Conservation (phyloP, 2,888 invertebrate genomes). For the Tinea semifulvella region DNA sequence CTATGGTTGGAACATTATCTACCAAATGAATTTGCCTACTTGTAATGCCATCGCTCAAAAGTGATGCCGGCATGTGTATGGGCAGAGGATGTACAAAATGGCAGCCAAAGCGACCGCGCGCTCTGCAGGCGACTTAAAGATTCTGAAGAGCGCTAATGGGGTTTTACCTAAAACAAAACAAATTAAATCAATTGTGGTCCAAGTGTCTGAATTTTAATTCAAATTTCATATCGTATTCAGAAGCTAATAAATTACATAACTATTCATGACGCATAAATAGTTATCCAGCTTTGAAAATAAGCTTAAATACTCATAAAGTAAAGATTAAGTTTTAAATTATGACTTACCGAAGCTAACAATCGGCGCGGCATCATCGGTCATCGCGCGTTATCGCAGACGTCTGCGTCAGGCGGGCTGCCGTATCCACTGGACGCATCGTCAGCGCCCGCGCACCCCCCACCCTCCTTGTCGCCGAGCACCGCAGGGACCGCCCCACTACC, state of each 20-base stretch:
- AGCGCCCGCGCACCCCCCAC: constrained; percentile 51
- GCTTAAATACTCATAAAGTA: too few relatives aligned
- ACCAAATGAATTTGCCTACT: neutral
- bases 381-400: constrained; percentile 66
- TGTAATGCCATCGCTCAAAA: neutral
- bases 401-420: constrained; percentile 78
- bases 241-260: too few relatives aligned
- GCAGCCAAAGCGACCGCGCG: constrained; percentile 2
- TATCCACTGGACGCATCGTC: constrained; percentile 84
- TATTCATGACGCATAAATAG: too few relatives aligned
- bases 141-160: constrained; percentile 12
- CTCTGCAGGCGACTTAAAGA: neutral
- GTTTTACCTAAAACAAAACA: constrained; percentile 13
- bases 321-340: neutral
- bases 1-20: neutral
- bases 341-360: constrained; percentile 52
- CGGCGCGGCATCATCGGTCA: constrained; percentile 59
- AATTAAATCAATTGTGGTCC: too few relatives aligned
- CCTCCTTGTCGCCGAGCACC: constrained; percentile 46
- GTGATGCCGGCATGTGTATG: too few relatives aligned
- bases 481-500: constrained; percentile 35
- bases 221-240: too few relatives aligned
- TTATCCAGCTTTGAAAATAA: too few relatives aligned
- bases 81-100: neutral
- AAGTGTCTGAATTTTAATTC: too few relatives aligned